Conservation (phyloP, 2,113 vertebrate genomes). For the Camelus dromedarius region DNA sequence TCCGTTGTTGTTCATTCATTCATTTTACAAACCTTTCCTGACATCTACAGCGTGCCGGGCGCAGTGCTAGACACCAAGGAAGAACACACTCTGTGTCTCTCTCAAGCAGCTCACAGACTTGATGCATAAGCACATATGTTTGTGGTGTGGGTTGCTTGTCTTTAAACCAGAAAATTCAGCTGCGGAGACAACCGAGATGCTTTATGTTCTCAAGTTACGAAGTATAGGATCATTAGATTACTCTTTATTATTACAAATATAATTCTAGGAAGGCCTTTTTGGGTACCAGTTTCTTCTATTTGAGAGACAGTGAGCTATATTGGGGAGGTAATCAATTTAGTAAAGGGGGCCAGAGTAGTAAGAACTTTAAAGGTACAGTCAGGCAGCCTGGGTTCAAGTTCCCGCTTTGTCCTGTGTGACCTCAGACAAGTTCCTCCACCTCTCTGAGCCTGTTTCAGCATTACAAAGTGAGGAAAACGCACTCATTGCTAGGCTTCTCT, state of each 20-base stretch:
- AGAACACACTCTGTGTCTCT: accelerated
- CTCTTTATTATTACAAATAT: background rate
- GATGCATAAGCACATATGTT: no score
- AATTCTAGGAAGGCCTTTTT: background rate
- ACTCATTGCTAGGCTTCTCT: background rate
- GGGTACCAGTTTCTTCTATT: background rate
- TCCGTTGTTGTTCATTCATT: conserved; percentile 42
- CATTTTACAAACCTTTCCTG: conserved; percentile 50
- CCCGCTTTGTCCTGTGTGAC: background rate
- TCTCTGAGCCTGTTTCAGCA: background rate
- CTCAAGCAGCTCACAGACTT: background rate
- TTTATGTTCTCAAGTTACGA: conserved; percentile 33
- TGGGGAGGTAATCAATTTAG: background rate
- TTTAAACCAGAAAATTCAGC: background rate
- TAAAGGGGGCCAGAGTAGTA: background rate
- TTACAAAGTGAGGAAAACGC: background rate
- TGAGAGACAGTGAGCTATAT: background rate
- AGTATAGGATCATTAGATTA: background rate
- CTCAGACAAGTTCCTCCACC: background rate
- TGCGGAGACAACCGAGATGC: background rate
- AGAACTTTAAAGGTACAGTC: background rate
- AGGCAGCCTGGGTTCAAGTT: background rate
- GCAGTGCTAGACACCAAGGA: background rate
- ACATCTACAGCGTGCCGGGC: background rate
- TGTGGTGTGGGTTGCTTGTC: background rate